phyloP scores from a whole-genome alignment of 2,888 invertebrate species.

The Drosophila mettleri region DNA sequence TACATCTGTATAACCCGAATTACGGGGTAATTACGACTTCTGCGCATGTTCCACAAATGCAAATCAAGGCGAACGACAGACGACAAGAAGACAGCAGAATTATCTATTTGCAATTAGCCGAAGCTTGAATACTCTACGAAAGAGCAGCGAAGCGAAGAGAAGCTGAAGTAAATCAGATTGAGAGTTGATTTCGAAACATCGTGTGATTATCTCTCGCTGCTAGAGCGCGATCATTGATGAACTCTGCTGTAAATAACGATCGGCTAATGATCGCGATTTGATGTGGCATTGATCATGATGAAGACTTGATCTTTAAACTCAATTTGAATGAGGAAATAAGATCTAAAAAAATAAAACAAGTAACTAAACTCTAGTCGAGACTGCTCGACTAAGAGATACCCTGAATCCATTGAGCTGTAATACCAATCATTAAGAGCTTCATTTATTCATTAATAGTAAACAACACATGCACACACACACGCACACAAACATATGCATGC shows the following conservation, averaged over 20 bases:
- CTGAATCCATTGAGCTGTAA: no score
- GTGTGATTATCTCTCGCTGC: neutral
- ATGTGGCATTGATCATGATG: neutral
- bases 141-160: neutral
- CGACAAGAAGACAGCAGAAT: neutral
- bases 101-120: neutral
- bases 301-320: neutral
- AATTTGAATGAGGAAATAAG: constrained; percentile 5
- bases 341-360: no score
- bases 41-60: constrained; percentile 57
- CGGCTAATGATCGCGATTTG: constrained; percentile 1
- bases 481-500: no score
- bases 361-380: no score
- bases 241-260: neutral
- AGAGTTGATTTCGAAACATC: neutral
- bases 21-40: constrained; percentile 63
- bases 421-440: no score
- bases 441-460: no score
- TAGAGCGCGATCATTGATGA: neutral
- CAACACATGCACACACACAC: no score
- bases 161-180: neutral
- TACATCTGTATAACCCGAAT: constrained; percentile 61
- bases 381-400: no score
- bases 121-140: neutral
- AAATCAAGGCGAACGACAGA: constrained; percentile 54